Evolutionary conservation across 2,113 vertebrate species (phyloP), one percentile per base, ranked within the genome.

Genomic region (Lophius piscatorius): DNA sequence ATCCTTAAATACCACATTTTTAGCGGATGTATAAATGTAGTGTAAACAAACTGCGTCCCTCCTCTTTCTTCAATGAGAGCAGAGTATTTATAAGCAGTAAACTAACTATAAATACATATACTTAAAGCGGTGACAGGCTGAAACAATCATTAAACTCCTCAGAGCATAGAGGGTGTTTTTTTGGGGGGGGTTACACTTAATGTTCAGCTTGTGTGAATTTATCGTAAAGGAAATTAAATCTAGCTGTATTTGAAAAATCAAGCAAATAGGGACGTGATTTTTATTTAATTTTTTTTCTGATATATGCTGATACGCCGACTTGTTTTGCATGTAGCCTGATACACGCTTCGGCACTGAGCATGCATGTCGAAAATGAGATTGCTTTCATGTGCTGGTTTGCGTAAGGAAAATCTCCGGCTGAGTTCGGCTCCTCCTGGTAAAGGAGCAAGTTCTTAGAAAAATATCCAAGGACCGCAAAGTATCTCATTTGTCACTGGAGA

Each of bases 401-500:
- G 21, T 51, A 6, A 3, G 29, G 29, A n/a, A n/a, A n/a, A n/a
- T n/a, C n/a, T n/a, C 46, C 52, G 21, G 36, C 13, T 33, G 45
- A 49, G 45, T 28, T 28, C 28, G 42, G 16, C 17, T 70, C 47
- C 42, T 62, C 56, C 40, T 48, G 47, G 59, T 49, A 71, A 51
- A 60, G 26, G 20, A 52, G 10, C 36, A 3, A 24, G 36, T 81
- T 80, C 75, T 63, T 33, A 51, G 63, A 83, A 80, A 49, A 52
- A n/a, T 54, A 34, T 67, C 24, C 18, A 0, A 33, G 41, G 29
- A 56, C 66, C 77, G 55, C 76, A 68, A 50, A 2, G 8, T 9
- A 36, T 55, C 59, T 81, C 73, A 58, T 45, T 22, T 82, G 23
- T 83, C 74, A 13, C n/a, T 6, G 6, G 33, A 71, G 51, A 48